A percentile compares a stretch with the other conserved stretches of the same genome.
Conservation (phyloP, 2,797 vertebrate species). For the Nyctalus aviator region DNA sequence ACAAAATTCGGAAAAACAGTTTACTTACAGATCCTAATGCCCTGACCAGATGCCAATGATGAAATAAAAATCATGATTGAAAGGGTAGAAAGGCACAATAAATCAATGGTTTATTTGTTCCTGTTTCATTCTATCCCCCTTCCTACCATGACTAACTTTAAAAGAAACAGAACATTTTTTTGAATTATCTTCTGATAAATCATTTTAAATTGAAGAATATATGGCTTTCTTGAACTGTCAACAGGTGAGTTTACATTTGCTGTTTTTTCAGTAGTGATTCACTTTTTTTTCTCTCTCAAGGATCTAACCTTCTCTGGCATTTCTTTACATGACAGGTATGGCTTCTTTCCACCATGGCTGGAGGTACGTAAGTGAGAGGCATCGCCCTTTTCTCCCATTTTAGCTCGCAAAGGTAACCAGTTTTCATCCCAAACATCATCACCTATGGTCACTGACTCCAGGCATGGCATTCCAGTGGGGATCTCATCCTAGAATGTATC, state of each 20-base stretch:
- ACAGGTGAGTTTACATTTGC: constrained; percentile 14
- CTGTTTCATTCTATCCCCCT: background rate
- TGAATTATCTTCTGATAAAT: constrained; percentile 33
- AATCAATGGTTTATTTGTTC: background rate
- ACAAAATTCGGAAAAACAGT: constrained; percentile 10
- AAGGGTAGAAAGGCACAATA: background rate
- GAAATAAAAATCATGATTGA: background rate
- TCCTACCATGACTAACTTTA: background rate
- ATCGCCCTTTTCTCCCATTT: constrained; percentile 19
- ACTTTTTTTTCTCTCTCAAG: background rate
- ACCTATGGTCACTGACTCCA: constrained; percentile 80
- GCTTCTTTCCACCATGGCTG: constrained; percentile 58
- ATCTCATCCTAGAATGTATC: constrained; percentile 74
- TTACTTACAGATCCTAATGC: background rate
- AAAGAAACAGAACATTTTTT: background rate
- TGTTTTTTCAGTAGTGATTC: constrained; percentile 29
- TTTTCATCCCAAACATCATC: constrained; percentile 85
- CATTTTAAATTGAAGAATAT: background rate
- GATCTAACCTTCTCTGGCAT: constrained; percentile 74
- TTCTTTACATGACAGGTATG: constrained; percentile 57
- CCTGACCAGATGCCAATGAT: background rate
- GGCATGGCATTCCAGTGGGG: constrained; percentile 80
- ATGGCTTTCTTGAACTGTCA: background rate
- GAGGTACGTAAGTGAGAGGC: background rate
- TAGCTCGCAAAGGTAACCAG: constrained; percentile 69